Evolutionary conservation across 2,888 invertebrate genomes (phyloP).

Genomic region (Scaptomyza tumidula): DNA sequence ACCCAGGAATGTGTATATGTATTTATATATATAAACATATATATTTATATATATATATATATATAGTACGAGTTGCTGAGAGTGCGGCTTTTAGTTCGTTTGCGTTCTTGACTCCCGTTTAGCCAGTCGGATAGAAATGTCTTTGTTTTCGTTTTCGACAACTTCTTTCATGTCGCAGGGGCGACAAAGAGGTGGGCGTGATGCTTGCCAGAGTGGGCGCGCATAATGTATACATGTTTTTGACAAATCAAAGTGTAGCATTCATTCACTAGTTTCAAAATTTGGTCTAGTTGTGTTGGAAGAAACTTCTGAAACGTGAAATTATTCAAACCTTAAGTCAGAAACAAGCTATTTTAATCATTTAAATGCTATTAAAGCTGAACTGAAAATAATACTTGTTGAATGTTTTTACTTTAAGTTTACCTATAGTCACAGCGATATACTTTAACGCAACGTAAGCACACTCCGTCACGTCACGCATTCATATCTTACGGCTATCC

Average conservation of each 20-base stretch:
- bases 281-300: conserved; percentile 3
- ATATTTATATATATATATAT: conserved; percentile 1
- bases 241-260: conserved; percentile 61
- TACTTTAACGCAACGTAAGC: conserved; percentile 11
- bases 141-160: conserved; percentile 62
- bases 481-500: conserved; percentile 40
- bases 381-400: conserved; percentile 29
- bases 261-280: conserved; percentile 2
- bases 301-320: not conserved
- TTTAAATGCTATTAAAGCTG: not conserved
- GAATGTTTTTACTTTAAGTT: conserved; percentile 15
- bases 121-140: conserved; percentile 63
- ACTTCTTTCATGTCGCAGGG: conserved; percentile 25
- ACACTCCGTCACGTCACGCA: conserved; percentile 4
- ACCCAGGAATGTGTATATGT: conserved; percentile 24
- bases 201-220: conserved; percentile 15
- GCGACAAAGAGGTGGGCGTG: conserved; percentile 34
- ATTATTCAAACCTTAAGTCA: not conserved
- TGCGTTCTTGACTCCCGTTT: conserved; percentile 78
- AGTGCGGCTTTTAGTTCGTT: conserved; percentile 77
- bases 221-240: conserved; percentile 42
- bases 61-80: conserved; percentile 58
- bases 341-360: not conserved
- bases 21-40: conserved; percentile 12
- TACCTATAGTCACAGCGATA: not conserved